phyloP scores from a whole-genome alignment of 2,113 vertebrate species.

The Osmerus mordax region DNA sequence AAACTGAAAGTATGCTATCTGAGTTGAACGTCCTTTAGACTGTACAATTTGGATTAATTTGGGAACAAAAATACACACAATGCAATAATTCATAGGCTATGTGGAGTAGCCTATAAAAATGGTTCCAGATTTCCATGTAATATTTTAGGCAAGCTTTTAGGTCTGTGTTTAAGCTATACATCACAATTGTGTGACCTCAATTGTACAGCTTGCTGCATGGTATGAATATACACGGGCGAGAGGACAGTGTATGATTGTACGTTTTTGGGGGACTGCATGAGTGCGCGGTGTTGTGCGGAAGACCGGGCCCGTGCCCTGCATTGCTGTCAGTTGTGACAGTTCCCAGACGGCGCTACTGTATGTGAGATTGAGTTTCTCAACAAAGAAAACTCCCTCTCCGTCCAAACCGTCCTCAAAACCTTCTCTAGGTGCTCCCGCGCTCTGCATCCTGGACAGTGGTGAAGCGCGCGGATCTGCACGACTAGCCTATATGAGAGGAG shows the following conservation, averaged over 20 bases:
- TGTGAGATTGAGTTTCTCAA: slow-evolving; percentile 87
- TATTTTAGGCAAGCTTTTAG: too few relatives aligned
- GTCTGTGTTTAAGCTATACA: too few relatives aligned
- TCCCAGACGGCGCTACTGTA: slow-evolving; percentile 89
- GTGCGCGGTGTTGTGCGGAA: slow-evolving; percentile 72
- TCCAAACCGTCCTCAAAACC: slow-evolving; percentile 79
- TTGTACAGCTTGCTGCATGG: too few relatives aligned
- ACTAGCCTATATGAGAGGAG: not conserved
- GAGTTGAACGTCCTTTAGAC: too few relatives aligned
- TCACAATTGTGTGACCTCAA: too few relatives aligned
- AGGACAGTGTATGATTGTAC: not conserved
- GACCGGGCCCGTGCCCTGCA: slow-evolving; percentile 79
- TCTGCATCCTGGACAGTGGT: slow-evolving; percentile 53
- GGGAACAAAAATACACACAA: too few relatives aligned
- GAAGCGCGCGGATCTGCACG: slow-evolving; percentile 27
- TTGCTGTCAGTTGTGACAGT: slow-evolving; percentile 88
- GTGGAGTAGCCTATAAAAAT: too few relatives aligned
- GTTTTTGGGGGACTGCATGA: not conserved
- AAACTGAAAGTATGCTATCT: too few relatives aligned
- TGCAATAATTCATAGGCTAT: too few relatives aligned
- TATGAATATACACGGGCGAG: not conserved
- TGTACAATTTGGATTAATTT: too few relatives aligned
- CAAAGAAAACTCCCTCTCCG: slow-evolving; percentile 71
- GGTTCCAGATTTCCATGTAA: too few relatives aligned
- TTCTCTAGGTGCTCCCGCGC: slow-evolving; percentile 70